Conservation (phyloP, 2,797 vertebrate genomes). For the Hyperoplus lanceolatus region DNA sequence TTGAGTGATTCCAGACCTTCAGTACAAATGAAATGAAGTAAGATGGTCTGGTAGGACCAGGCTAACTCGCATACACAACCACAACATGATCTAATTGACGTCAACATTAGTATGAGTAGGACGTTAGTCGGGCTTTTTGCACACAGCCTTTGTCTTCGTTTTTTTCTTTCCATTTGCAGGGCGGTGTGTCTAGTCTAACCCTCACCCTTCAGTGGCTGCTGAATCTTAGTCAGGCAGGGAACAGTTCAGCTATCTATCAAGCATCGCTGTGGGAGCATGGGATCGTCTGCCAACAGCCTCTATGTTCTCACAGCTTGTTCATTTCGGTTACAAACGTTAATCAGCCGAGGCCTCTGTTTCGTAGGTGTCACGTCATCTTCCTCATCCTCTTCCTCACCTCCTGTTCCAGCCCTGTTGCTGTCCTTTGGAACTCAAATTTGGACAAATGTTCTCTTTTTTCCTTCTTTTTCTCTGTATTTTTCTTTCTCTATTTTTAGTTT, state of each 20-base stretch:
- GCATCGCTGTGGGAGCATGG: conserved; percentile 21
- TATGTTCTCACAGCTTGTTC: conserved; percentile 37
- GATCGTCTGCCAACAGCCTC: conserved; percentile 41
- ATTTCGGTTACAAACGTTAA: conserved; percentile 35
- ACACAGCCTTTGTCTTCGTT: not conserved
- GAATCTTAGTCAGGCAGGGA: conserved; percentile 26
- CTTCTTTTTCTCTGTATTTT: not conserved
- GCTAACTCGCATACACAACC: too few relatives aligned
- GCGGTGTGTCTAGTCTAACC: not conserved
- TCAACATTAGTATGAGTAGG: too few relatives aligned
- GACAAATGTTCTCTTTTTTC: not conserved
- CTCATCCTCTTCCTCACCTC: conserved; percentile 25
- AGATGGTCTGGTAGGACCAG: too few relatives aligned
- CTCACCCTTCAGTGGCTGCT: not conserved
- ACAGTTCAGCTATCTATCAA: conserved; percentile 38
- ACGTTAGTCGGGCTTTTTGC: too few relatives aligned
- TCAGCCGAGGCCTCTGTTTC: conserved; percentile 40
- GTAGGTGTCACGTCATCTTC: conserved; percentile 26
- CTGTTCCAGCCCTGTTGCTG: conserved; percentile 10
- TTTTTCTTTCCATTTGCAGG: not conserved
- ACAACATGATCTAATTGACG: too few relatives aligned
- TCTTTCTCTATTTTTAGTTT: not conserved
- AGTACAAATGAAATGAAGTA: too few relatives aligned
- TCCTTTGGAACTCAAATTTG: not conserved
- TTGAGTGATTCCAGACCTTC: too few relatives aligned